These are phyloP conservation scores for Allobates femoralis DNA, from an alignment of 2,797 vertebrate genomes.

Conservation along the genomic window DNA sequence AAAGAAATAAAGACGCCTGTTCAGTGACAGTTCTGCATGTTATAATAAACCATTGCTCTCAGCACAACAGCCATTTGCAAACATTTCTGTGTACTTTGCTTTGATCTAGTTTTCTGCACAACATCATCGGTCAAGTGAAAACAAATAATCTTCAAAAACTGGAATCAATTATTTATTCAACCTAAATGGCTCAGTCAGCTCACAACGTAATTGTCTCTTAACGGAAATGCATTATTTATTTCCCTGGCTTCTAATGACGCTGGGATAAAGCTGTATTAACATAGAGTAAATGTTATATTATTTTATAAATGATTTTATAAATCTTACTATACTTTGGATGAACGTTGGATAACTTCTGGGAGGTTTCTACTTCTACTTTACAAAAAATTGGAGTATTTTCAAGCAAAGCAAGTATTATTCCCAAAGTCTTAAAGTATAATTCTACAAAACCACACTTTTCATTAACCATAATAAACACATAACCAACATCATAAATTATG, in stretches of 20 bases:
- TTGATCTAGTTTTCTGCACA: neutral
- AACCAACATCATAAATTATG: neutral
- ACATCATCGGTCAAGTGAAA: slow-evolving; percentile 15
- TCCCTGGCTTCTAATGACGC: slow-evolving; percentile 4
- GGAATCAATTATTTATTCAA: slow-evolving; percentile 16
- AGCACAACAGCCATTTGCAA: neutral
- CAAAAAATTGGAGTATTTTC: slow-evolving; percentile 51
- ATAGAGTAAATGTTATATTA: neutral
- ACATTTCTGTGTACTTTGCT: slow-evolving; percentile 17
- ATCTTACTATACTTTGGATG: slow-evolving; percentile 21
- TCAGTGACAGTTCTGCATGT: neutral
- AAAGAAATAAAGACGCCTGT: neutral
- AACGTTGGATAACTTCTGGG: slow-evolving; percentile 29
- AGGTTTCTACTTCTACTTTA: neutral
- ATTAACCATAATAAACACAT: neutral
- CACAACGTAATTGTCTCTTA: slow-evolving; percentile 28
- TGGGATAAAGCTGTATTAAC: neutral
- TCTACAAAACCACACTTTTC: neutral
- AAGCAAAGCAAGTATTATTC: slow-evolving; percentile 60
- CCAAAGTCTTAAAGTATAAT: slow-evolving; percentile 46
- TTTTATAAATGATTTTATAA: neutral
- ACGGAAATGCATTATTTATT: slow-evolving; percentile 11
- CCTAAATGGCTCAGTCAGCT: slow-evolving; percentile 22
- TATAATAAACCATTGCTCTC: neutral
- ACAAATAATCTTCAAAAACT: slow-evolving; percentile 17